Conservation (phyloP, 2,797 vertebrate genomes). For the Sus cebifrons region DNA sequence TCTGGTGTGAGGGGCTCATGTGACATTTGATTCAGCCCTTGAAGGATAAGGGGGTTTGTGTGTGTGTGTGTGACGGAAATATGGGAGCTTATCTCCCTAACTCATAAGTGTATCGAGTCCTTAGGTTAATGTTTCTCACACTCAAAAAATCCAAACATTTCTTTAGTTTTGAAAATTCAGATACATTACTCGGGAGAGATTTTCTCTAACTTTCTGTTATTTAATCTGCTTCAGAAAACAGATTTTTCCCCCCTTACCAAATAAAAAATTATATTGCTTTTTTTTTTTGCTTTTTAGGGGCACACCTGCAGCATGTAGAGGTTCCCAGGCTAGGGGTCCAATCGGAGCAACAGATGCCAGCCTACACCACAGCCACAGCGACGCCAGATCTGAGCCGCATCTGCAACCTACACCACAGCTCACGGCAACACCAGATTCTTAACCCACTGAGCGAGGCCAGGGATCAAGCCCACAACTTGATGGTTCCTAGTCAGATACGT, state of each 20-base stretch:
- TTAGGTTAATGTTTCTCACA: not conserved
- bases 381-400: too few relatives aligned
- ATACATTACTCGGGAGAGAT: not conserved
- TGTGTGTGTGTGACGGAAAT: not conserved
- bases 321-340: too few relatives aligned
- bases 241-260: not conserved
- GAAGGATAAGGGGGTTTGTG: not conserved
- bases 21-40: not conserved
- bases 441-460: too few relatives aligned
- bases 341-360: too few relatives aligned
- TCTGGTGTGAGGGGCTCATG: not conserved
- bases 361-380: too few relatives aligned
- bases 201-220: slow-evolving; percentile 36
- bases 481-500: too few relatives aligned
- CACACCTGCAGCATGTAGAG: too few relatives aligned
- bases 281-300: too few relatives aligned
- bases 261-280: not conserved
- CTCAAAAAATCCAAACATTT: not conserved
- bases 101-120: not conserved
- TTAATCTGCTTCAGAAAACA: not conserved
- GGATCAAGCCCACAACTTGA: too few relatives aligned
- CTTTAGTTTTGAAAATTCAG: not conserved
- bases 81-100: not conserved
- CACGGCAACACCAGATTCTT: too few relatives aligned
- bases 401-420: too few relatives aligned